Evolutionary conservation across 2,113 vertebrate genomes (phyloP).

Genomic region (Bombycilla garrulus): DNA sequence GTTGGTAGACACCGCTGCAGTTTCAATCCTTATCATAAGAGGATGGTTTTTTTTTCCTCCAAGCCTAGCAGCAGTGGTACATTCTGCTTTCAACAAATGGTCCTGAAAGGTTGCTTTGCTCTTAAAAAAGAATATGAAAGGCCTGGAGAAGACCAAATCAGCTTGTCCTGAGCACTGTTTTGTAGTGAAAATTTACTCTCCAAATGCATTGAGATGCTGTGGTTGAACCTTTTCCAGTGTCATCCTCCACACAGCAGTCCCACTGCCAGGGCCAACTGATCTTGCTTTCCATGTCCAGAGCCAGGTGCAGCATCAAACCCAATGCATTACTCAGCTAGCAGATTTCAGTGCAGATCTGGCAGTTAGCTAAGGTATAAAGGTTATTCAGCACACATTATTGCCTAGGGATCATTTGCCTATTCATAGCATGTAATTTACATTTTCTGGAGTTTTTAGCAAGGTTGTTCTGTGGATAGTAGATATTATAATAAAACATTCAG

Average conservation of each 20-base stretch:
- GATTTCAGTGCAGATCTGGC: neutral
- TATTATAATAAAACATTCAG: neutral
- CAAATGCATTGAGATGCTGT: neutral
- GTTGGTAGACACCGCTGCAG: neutral
- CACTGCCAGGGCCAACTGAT: neutral
- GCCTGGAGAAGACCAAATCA: neutral
- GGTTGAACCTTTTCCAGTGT: neutral
- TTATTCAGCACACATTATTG: neutral
- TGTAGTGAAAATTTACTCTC: neutral
- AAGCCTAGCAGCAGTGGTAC: neutral
- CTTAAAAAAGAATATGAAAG: neutral
- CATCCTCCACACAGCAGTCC: neutral
- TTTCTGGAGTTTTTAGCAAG: neutral
- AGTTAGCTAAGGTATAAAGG: neutral
- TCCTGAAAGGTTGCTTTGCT: neutral
- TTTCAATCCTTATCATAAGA: rapidly evolving
- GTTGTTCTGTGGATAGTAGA: neutral
- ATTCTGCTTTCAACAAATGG: neutral
- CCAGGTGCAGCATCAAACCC: neutral
- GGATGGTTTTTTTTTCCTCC: neutral
- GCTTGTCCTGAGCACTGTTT: neutral
- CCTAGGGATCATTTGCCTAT: neutral
- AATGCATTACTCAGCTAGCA: neutral
- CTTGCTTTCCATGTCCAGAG: neutral
- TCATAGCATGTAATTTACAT: neutral